These are phyloP conservation scores for Helogale parvula DNA, from an alignment of 2,113 vertebrate species.

Conservation along the genomic window DNA sequence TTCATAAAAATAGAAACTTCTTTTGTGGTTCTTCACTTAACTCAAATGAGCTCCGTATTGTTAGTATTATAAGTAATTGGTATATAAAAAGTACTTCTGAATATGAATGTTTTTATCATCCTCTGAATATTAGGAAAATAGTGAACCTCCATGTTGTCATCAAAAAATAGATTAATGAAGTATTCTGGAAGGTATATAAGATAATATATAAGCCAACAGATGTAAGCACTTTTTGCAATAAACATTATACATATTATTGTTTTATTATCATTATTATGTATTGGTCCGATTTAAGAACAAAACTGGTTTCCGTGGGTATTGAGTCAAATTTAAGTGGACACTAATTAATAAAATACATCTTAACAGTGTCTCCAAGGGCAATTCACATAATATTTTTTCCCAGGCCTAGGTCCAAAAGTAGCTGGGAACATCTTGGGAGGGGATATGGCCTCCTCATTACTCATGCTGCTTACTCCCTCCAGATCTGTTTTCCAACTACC, in stretches of 20 bases:
- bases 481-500: neutral
- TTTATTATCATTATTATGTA: neutral
- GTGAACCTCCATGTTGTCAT: neutral
- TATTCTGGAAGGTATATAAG: neutral
- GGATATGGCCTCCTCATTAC: neutral
- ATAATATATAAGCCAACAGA: neutral
- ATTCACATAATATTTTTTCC: conserved; percentile 16
- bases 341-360: conserved; percentile 57
- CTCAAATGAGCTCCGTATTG: neutral
- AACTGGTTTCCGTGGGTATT: neutral
- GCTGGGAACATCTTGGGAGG: neutral
- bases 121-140: conserved; percentile 36
- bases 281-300: conserved; percentile 46
- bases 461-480: neutral
- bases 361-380: conserved; percentile 24
- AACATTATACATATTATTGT: neutral
- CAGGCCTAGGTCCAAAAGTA: neutral
- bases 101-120: neutral
- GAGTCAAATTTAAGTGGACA: conserved; percentile 51
- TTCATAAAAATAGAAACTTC: neutral
- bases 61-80: neutral
- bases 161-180: neutral
- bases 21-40: conserved; percentile 28
- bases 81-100: neutral
- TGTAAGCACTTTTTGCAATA: neutral